phyloP scores from a whole-genome alignment of 1,140 invertebrate species.

The Papilio polyxenes region DNA sequence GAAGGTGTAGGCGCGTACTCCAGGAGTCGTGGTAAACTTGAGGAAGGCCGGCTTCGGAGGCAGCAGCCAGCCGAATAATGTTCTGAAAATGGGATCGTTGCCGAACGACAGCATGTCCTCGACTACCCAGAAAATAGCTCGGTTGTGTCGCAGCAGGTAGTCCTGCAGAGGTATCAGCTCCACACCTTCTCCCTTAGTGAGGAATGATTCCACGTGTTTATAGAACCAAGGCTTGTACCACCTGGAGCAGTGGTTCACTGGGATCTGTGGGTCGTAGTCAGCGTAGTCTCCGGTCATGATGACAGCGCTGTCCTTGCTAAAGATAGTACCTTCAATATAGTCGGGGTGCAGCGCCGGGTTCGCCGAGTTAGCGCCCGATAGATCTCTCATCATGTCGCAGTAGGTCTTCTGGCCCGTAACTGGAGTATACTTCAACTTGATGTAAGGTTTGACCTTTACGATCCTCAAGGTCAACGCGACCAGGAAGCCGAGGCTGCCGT shows the following conservation, averaged over 20 bases:
- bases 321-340: conserved; percentile 90
- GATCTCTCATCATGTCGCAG: conserved; percentile 82
- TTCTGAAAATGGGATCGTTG: conserved; percentile 88
- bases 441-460: conserved; percentile 85
- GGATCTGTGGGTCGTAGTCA: conserved; percentile 66
- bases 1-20: conserved; percentile 89
- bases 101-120: conserved; percentile 93
- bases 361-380: conserved; percentile 80
- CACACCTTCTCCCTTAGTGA: conserved; percentile 69
- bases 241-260: conserved; percentile 86
- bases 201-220: conserved; percentile 85
- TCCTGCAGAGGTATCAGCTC: conserved; percentile 91
- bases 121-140: conserved; percentile 91
- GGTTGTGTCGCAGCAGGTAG: conserved; percentile 90
- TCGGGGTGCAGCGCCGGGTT: conserved; percentile 84
- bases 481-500: conserved; percentile 91
- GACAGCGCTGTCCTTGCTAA: conserved; percentile 84
- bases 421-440: conserved; percentile 87
- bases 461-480: conserved; percentile 89
- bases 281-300: conserved; percentile 87
- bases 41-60: conserved; percentile 91
- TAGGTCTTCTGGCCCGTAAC: conserved; percentile 83
- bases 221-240: conserved; percentile 95
- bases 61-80: conserved; percentile 88
- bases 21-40: conserved; percentile 90